phyloP scores from a whole-genome alignment of 64 coral and sea anemone genomes.

The Trachythela sp. region DNA sequence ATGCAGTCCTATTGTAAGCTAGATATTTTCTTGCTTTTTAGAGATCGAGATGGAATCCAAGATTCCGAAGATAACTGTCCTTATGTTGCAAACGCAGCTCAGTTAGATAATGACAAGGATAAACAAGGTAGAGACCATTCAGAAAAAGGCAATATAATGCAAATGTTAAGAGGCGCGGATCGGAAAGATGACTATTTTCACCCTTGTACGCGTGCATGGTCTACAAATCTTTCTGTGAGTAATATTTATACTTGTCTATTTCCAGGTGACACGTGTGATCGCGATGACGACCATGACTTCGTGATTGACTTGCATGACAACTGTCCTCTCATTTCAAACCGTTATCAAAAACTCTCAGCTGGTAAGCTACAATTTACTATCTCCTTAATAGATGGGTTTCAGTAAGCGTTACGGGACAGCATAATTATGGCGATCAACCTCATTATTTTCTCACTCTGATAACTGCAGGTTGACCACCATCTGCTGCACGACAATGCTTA shows the following conservation, averaged over 20 bases:
- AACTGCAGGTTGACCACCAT: no score
- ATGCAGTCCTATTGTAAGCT: no score
- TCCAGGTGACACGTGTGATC: not conserved
- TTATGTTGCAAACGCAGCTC: not conserved
- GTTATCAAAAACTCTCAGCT: slow-evolving; percentile 6
- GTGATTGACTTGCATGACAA: slow-evolving; percentile 9
- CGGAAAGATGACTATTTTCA: no score
- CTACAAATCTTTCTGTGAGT: not conserved
- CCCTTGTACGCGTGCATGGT: no score
- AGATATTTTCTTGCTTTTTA: not conserved
- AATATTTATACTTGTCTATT: not conserved
- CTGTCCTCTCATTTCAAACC: slow-evolving; percentile 4
- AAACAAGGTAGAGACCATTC: not conserved
- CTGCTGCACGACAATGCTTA: no score
- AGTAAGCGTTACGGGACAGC: no score
- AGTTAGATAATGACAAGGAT: not conserved
- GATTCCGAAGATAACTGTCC: not conserved
- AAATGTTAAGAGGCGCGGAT: no score
- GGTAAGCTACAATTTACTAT: not conserved
- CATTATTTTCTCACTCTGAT: no score
- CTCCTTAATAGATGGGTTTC: no score
- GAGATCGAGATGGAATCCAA: not conserved
- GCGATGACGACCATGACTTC: not conserved
- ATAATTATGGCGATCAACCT: no score
- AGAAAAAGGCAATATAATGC: no score